A percentile compares a stretch with the other conserved stretches of the same genome.
These are phyloP conservation scores for Shargacucullia verbasci DNA, from an alignment of 2,888 invertebrate species.

Conservation along the genomic window DNA sequence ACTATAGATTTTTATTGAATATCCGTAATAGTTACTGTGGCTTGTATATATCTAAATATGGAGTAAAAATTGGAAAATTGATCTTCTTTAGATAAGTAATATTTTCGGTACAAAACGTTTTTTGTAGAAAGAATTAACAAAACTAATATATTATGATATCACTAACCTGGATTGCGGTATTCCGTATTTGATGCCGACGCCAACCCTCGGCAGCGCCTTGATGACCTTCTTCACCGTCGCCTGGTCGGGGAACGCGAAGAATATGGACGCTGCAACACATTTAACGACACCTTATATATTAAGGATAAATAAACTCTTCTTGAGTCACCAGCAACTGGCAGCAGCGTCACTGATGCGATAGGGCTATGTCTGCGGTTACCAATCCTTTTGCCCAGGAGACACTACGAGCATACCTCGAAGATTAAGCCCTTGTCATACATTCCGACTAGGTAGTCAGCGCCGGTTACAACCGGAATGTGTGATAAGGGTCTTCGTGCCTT, in stretches of 20 bases:
- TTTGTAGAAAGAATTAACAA: not conserved
- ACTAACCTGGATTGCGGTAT: conserved; percentile 98
- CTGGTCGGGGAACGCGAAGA: conserved; percentile 99
- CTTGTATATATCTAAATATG: no score
- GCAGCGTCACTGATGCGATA: conserved; percentile 36
- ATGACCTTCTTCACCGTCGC: conserved; percentile 99
- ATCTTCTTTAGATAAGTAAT: no score
- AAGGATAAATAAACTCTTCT: conserved; percentile 9
- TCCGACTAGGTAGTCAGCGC: no score
- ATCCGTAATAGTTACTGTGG: no score
- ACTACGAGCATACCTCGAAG: not conserved
- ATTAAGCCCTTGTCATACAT: no score
- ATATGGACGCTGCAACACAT: conserved; percentile 95
- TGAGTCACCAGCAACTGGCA: conserved; percentile 41
- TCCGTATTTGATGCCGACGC: conserved; percentile 99
- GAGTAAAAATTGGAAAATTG: no score
- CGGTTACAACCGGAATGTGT: no score
- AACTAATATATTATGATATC: not conserved
- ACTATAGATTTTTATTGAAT: not conserved
- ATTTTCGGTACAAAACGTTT: not conserved
- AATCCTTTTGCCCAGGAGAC: conserved; percentile 14
- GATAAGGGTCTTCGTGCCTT: no score
- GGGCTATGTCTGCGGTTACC: conserved; percentile 20
- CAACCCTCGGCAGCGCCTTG: conserved; percentile 98
- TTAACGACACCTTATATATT: conserved; percentile 32